A percentile compares a stretch with the other conserved stretches of the same genome.
Conservation (phyloP, 2,888 invertebrate species). For the Limulus polyphemus region DNA sequence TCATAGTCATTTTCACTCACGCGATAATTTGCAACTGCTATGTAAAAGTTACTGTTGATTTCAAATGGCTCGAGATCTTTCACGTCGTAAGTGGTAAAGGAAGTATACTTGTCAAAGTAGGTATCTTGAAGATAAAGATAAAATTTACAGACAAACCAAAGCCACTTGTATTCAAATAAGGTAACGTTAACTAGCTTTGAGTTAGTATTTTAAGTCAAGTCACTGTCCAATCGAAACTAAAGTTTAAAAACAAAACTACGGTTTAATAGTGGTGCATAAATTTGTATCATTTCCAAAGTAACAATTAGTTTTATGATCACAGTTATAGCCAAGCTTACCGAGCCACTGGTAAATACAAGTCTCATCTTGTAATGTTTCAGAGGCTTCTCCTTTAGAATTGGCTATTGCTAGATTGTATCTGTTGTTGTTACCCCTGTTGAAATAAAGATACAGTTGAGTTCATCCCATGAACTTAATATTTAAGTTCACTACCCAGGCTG, state of each 20-base stretch:
- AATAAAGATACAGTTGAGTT: too few relatives aligned
- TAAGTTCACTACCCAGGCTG: too few relatives aligned
- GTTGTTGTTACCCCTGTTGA: too few relatives aligned
- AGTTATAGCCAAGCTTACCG: constrained; percentile 4
- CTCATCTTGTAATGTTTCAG: constrained; percentile 1
- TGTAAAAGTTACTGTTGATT: constrained; percentile 16
- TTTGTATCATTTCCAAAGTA: too few relatives aligned
- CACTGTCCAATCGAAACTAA: background rate
- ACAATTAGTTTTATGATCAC: too few relatives aligned
- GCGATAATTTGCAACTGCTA: constrained; percentile 21
- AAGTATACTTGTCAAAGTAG: constrained; percentile 18
- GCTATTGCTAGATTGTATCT: constrained; percentile 17
- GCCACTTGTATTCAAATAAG: constrained; percentile 1
- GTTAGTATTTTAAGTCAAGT: background rate
- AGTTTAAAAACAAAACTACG: background rate
- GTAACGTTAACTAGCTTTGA: constrained; percentile 1
- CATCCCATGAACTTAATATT: too few relatives aligned
- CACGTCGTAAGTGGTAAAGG: constrained; percentile 16
- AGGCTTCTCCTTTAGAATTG: constrained; percentile 6
- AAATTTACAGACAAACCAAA: too few relatives aligned
- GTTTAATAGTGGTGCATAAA: too few relatives aligned
- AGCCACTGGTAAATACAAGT: constrained; percentile 12
- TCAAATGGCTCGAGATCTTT: constrained; percentile 24
- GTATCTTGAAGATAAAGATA: constrained; percentile 8
- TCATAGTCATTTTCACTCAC: constrained; percentile 7